phyloP scores from a whole-genome alignment of 2,888 invertebrate genomes.

The Drosophila cyrtoloma region DNA sequence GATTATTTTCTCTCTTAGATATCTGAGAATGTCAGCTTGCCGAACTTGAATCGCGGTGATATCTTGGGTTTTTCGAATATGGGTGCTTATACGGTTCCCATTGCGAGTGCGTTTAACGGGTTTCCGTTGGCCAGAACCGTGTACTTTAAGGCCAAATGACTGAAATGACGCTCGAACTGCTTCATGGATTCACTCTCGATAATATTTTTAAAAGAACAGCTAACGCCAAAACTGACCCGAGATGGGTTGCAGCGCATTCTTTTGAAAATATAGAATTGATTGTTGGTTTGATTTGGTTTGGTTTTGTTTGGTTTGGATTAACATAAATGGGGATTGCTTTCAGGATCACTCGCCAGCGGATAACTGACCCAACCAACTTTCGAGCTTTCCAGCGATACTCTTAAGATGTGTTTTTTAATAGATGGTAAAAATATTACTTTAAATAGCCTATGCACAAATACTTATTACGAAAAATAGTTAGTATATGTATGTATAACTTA shows the following conservation, averaged over 20 bases:
- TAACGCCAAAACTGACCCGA: constrained; percentile 72
- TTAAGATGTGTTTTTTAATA: too few relatives aligned
- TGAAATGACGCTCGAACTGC: constrained; percentile 58
- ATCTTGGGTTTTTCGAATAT: constrained; percentile 97
- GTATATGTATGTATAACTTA: too few relatives aligned
- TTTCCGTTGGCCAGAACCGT: constrained; percentile 93
- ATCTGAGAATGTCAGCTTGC: constrained; percentile 88
- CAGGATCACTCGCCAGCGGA: constrained; percentile 25
- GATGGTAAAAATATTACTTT: too few relatives aligned
- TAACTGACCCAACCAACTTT: background rate
- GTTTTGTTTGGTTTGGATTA: background rate
- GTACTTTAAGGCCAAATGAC: constrained; percentile 76
- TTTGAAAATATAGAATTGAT: constrained; percentile 63
- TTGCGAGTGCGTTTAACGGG: constrained; percentile 97
- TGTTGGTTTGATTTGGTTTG: background rate
- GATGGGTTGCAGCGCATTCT: constrained; percentile 55
- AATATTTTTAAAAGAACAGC: constrained; percentile 75
- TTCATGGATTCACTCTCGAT: constrained; percentile 25
- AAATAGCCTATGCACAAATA: too few relatives aligned
- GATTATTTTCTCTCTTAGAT: constrained; percentile 73
- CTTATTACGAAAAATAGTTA: too few relatives aligned
- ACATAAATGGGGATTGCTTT: background rate
- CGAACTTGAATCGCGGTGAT: constrained; percentile 92
- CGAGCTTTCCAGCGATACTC: too few relatives aligned
- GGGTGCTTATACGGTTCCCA: constrained; percentile 99